Percentiles rank a stretch among this genome's conserved stretches.
Evolutionary conservation across 2,888 invertebrate genomes (phyloP).

Genomic region (Galerucella calmariensis): DNA sequence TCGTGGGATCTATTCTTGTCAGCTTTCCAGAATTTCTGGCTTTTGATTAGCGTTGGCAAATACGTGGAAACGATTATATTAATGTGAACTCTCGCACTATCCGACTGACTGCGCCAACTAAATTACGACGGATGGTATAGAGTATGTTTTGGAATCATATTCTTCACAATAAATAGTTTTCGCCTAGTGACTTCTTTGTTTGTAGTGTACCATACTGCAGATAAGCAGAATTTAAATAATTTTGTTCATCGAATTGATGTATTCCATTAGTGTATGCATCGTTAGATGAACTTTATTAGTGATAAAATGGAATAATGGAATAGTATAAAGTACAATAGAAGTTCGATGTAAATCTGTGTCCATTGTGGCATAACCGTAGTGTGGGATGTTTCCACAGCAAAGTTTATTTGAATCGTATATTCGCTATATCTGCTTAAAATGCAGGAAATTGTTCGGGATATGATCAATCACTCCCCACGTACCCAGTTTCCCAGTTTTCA

Average conservation of each 20-base stretch:
- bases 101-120: neutral
- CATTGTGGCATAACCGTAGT: neutral
- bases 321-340: no score
- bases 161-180: neutral
- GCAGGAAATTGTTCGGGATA: neutral
- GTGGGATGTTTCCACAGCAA: neutral
- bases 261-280: no score
- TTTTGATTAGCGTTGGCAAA: neutral
- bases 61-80: neutral
- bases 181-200: no score
- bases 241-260: no score
- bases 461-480: neutral
- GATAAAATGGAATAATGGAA: no score
- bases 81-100: neutral
- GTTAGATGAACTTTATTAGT: no score
- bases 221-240: no score
- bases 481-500: no score
- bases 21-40: neutral
- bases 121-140: neutral
- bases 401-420: neutral
- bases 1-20: neutral
- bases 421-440: neutral
- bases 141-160: neutral
- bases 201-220: no score
- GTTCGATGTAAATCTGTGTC: no score